A percentile compares a stretch with the other conserved stretches of the same genome.
phyloP scores from a whole-genome alignment of 2,888 invertebrate species.

The Xanthia togata region DNA sequence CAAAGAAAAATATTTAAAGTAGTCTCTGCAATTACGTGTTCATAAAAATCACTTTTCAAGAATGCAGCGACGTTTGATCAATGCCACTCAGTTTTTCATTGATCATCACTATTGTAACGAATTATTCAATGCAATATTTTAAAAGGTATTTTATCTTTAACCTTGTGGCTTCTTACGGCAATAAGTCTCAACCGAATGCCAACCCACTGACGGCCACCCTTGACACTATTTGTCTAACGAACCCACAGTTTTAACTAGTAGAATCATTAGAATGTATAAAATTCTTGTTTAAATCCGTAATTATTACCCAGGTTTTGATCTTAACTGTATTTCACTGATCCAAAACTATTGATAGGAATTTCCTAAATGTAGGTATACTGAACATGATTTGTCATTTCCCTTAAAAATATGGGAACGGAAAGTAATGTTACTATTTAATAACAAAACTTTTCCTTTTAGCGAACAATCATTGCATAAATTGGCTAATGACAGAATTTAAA shows the following conservation, averaged over 20 bases:
- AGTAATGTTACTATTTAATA: background rate
- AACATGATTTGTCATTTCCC: constrained; percentile 2
- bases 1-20: background rate
- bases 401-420: background rate
- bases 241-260: constrained; percentile 17
- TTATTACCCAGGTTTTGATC: constrained; percentile 3
- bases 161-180: constrained; percentile 57
- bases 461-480: background rate
- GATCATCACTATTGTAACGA: constrained; percentile 12
- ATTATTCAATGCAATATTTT: constrained; percentile 42
- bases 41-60: background rate
- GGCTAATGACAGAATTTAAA: background rate
- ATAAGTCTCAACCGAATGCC: constrained; percentile 46
- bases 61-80: background rate
- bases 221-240: constrained; percentile 65
- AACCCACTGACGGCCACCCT: constrained; percentile 57
- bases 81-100: constrained; percentile 18
- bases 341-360: background rate
- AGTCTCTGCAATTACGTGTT: background rate
- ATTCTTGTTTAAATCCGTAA: background rate
- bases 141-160: constrained; percentile 52
- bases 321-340: background rate
- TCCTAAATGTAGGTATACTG: background rate
- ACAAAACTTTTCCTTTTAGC: background rate
- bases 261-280: constrained; percentile 20